Evolutionary conservation across 2,797 vertebrate genomes (phyloP), one percentile per base, ranked within the genome.

Genomic region (Australoheros facetus): DNA sequence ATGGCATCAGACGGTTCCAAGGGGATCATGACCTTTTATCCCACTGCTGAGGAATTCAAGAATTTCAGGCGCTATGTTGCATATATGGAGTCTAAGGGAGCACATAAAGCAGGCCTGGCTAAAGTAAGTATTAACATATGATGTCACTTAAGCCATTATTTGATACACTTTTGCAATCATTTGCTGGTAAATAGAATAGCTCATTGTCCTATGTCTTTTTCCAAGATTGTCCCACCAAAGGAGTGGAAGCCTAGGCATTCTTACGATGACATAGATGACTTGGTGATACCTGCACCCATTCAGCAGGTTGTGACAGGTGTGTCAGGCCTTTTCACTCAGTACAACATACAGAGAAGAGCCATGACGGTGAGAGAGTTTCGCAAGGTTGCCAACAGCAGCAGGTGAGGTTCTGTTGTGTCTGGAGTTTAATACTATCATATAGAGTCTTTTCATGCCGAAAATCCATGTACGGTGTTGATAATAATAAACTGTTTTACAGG

Each of bases 331-430:
- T 99, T 99, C 85, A 98, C 97, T 2, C 98, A 99, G 82, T 99
- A 99, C 91, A 99, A 99, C 93, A 99, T 99, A 86, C 98, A 99
- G 95, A 99, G 98, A 93, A 99, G 98, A 84, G 92, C 98, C 70
- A 98, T 99, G 97, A 96, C 96, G 0, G 96, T 99, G 23, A 95
- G 95, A 58, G 98, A 99, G 88, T 99, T 99, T 90, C 93, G 98
- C 26, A 97, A 96, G 82, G 97, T 97, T 59, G 97, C 98, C 85
- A 99, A 97, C 90, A 98, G 96, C 56, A 97, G 99, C 86, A 99
- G 98, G 98, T 99, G 92, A 86, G 93, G 28, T 30, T 6, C 3
- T 57, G 17, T 21, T 45, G 26, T 71, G 26, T 71, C 7, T 62
- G 11, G 30, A 21, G 8, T 34, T 16, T n/a, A 2, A 3, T 59